A percentile compares a stretch with the other conserved stretches of the same genome.
phyloP scores from a whole-genome alignment of 2,113 vertebrate species.

The Nothobranchius furzeri region DNA sequence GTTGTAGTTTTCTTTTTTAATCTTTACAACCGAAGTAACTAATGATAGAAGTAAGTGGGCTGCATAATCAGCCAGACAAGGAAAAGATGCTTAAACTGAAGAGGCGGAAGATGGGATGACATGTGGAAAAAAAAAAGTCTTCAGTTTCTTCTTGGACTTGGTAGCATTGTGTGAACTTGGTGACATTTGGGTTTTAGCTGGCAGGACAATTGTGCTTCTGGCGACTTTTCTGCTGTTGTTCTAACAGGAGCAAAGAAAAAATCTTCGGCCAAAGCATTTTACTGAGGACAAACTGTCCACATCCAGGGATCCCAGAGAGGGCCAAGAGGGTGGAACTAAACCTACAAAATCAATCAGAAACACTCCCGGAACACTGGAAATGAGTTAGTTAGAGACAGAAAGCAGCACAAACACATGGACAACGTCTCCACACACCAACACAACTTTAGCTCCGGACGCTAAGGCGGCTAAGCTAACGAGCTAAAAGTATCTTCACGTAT shows the following conservation, averaged over 20 bases:
- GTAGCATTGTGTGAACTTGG: constrained; percentile 33
- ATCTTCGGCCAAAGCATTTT: constrained; percentile 83
- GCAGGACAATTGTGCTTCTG: constrained; percentile 38
- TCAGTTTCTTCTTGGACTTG: constrained; percentile 56
- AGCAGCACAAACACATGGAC: constrained; percentile 41
- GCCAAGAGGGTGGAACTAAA: constrained; percentile 73
- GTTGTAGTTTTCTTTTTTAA: constrained; percentile 49
- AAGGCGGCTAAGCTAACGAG: neutral
- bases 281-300: constrained; percentile 75
- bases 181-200: constrained; percentile 34
- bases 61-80: constrained; percentile 53
- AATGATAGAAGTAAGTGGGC: constrained; percentile 71
- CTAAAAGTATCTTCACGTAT: neutral
- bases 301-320: constrained; percentile 83
- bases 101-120: constrained; percentile 34
- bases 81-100: constrained; percentile 43
- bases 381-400: constrained; percentile 54
- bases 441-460: too few species aligned
- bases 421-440: constrained; percentile 35
- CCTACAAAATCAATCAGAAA: constrained; percentile 80
- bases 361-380: constrained; percentile 70
- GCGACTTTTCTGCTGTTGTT: constrained; percentile 68
- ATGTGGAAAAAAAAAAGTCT: constrained; percentile 43
- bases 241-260: constrained; percentile 64
- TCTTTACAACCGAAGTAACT: constrained; percentile 35